Conservation (phyloP, 2,797 vertebrate genomes). For the Lycodopsis pacificus region DNA sequence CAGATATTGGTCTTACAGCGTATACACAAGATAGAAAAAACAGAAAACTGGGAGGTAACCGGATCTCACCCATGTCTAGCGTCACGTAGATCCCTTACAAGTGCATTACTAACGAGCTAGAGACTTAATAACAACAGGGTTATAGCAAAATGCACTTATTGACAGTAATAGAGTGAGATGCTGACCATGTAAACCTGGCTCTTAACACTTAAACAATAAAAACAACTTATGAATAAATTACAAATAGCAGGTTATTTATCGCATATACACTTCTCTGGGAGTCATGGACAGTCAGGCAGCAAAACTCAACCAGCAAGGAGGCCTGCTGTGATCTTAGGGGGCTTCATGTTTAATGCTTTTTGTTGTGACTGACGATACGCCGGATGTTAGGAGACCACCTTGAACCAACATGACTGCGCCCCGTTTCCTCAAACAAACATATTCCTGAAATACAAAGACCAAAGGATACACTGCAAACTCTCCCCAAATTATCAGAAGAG, state of each 20-base stretch:
- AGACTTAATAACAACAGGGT: not conserved
- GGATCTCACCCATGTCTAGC: slow-evolving; percentile 18
- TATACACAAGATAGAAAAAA: slow-evolving; percentile 3
- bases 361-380: not conserved
- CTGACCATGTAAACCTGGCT: not conserved
- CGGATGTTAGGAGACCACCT: not conserved
- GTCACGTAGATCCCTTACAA: slow-evolving; percentile 10
- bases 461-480: not conserved
- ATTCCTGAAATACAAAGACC: not conserved
- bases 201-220: not conserved
- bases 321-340: not conserved
- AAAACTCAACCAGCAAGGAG: slow-evolving; percentile 9
- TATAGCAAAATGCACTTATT: slow-evolving; percentile 3
- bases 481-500: not conserved
- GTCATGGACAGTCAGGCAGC: not conserved
- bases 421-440: not conserved
- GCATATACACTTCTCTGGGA: slow-evolving; percentile 3
- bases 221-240: not conserved
- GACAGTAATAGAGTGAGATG: not conserved
- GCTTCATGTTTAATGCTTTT: not conserved
- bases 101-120: slow-evolving; percentile 7
- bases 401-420: slow-evolving; percentile 9
- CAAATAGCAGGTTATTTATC: not conserved
- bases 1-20: slow-evolving; percentile 39
- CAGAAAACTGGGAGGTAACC: slow-evolving; percentile 14